Base-by-base conservation (phyloP, 2,797 vertebrate genomes). In the Poeciliopsis infans region DNA sequence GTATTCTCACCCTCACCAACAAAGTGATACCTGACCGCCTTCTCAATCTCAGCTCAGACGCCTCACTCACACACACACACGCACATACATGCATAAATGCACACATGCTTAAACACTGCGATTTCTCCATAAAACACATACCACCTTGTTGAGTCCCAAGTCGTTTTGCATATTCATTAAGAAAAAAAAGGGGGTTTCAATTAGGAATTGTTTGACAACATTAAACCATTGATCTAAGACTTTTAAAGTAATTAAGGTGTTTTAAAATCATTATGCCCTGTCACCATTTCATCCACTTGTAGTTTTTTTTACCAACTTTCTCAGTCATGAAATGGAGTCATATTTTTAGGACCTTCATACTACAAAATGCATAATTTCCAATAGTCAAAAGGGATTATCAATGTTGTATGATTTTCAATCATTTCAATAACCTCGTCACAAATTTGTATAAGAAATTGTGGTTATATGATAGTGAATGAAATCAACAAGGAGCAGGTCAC, bases 1-100 rank as follows among this genome's bases (percentile, higher is more conserved):
- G 79, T 55, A 66, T 85, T 91, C 79, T 89, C 86, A 90, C 85
- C 78, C 81, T 70, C 59, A 36, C 78, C 80, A 80, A 80, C 84
- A 86, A 86, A 81, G 84, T 81, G 80, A 79, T 84, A 89, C 75
- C 66, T 68, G 75, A 45, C 66, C 12, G 0, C 74, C 76, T 82
- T 72, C 72, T 41, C 66, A 13, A 8, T 83, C 72, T 79, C 74
- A 78, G 75, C 31, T 81, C 41, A 83, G 47, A 82, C 59, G 72
- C 75, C 69, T 33, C 28, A 72, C 61, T 78, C 51, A 77, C 55
- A 61, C 39, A 74, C 55, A 64, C 55, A 57, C 69, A 59, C 70
- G 74, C 75, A 66, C 1, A 76, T 46, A 77, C 55, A 64, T 6
- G 36, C 39, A 75, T 61, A 66, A 3, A 31, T 4, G 18, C 15